Evolutionary conservation across 1,140 invertebrate genomes (phyloP).

Genomic region (Pseudomyrmex pallidus): DNA sequence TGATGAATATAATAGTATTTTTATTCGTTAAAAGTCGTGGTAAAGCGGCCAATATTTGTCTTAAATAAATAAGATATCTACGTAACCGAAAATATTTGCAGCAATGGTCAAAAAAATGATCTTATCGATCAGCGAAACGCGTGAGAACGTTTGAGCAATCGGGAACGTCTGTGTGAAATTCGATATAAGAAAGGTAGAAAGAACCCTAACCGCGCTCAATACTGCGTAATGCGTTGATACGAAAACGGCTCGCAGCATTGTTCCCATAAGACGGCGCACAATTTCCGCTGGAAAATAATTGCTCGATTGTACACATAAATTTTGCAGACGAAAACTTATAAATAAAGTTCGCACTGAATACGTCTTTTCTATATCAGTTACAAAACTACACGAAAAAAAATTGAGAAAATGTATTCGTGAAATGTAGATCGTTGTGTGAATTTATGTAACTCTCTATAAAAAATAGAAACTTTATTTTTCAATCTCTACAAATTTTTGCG

Average conservation of each 20-base stretch:
- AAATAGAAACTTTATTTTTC: no score
- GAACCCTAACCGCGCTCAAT: conserved; percentile 20
- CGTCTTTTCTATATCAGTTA: neutral
- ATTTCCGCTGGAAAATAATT: conserved; percentile 14
- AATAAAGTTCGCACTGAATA: neutral
- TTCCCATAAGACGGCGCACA: neutral
- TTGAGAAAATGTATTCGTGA: neutral
- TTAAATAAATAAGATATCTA: no score
- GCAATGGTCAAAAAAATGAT: neutral
- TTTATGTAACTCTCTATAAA: conserved; percentile 19
- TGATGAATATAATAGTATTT: no score
- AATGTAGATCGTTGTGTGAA: no score
- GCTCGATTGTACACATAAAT: neutral
- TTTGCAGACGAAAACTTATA: neutral
- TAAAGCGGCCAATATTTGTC: no score
- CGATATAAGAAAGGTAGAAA: neutral
- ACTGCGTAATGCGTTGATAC: neutral
- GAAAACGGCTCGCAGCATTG: conserved; percentile 8
- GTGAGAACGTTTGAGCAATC: neutral
- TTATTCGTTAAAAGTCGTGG: no score
- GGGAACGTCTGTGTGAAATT: conserved; percentile 17
- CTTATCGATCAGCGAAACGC: neutral
- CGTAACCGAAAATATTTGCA: neutral
- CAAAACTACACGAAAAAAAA: neutral
- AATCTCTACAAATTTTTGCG: neutral